Percentiles rank a stretch among this genome's conserved stretches.
Evolutionary conservation across 2,797 vertebrate species (phyloP).

Genomic region (Neostethus bicornis): DNA sequence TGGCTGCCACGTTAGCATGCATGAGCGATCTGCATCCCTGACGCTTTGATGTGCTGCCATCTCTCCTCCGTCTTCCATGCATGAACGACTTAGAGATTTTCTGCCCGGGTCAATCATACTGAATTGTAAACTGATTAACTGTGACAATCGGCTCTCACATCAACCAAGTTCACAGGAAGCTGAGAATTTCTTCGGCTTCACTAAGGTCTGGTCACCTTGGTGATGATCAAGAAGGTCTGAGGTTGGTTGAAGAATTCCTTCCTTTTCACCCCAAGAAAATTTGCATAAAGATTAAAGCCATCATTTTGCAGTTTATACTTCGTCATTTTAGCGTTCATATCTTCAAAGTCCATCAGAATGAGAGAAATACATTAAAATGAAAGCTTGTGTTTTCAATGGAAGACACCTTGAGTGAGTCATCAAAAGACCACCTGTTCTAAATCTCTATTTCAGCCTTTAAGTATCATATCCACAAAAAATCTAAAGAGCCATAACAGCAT

Average conservation of each 20-base stretch:
- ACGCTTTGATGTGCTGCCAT: constrained; percentile 61
- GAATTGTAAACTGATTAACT: constrained; percentile 62
- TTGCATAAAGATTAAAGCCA: constrained; percentile 61
- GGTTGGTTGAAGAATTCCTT: constrained; percentile 49
- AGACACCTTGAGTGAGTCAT: constrained; percentile 50
- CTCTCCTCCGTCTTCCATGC: constrained; percentile 61
- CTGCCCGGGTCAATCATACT: constrained; percentile 71
- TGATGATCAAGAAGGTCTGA: constrained; percentile 41
- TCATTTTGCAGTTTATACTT: constrained; percentile 29
- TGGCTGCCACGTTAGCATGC: constrained; percentile 72
- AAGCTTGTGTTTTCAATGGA: constrained; percentile 19
- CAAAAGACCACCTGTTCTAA: constrained; percentile 67
- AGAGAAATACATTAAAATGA: background rate
- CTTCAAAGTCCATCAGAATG: constrained; percentile 9
- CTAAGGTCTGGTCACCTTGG: constrained; percentile 63
- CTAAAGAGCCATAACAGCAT: constrained; percentile 25
- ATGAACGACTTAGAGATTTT: constrained; percentile 76
- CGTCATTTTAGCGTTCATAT: constrained; percentile 45
- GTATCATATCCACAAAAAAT: constrained; percentile 46
- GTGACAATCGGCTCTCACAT: constrained; percentile 59
- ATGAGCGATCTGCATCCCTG: constrained; percentile 61
- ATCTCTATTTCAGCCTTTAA: constrained; percentile 38
- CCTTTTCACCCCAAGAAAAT: constrained; percentile 52
- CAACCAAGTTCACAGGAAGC: constrained; percentile 28
- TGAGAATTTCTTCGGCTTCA: constrained; percentile 50